Evolutionary conservation across 2,888 invertebrate genomes (phyloP), one percentile per base, ranked within the genome.

Genomic region (Stenotaenia linearis): DNA sequence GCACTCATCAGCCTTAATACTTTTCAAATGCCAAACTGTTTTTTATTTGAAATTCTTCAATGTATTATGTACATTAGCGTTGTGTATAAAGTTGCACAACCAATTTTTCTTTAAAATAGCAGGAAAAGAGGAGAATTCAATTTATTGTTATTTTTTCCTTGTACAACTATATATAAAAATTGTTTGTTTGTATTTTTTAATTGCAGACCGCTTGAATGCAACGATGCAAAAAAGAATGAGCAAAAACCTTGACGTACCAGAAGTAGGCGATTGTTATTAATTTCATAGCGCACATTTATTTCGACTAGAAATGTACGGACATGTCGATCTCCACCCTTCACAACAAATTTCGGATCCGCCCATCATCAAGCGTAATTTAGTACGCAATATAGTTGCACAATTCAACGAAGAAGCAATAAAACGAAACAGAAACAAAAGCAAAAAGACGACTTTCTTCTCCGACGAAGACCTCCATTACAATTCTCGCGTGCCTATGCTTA

Each of bases 401-500:
- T 83, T 83, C 80, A 82, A 83, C 81, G 81, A 83, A 56, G 83
- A 83, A 78, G 83, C 82, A 10, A 40, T n/a, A 7, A 37, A 69
- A n/a, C 30, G 81, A 18, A 80, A 74, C 28, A 25, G 23, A 77
- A 23, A 10, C 30, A 32, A 23, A 18, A 23, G n/a, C 25, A 25
- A 32, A 45, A 75, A 61, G 32, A 32, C 37, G 2, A 45, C 61
- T 23, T 35, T 35, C 32, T 32, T 32, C n/a, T 32, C 32, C 12
- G 37, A 35, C 75, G 37, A 37, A 75, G 45, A 77, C 45, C 23
- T 37, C n/a, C 40, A 35, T 35, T 69, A 37, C 32, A 35, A 75
- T 35, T n/a, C 75, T 21, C 18, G 74, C 15, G 77, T 78, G 23
- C 79, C 80, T 18, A 30, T n/a, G n/a, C 23, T 78, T 10, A 30